Conservation (phyloP, 2,888 invertebrate species). For the Helleia helle region DNA sequence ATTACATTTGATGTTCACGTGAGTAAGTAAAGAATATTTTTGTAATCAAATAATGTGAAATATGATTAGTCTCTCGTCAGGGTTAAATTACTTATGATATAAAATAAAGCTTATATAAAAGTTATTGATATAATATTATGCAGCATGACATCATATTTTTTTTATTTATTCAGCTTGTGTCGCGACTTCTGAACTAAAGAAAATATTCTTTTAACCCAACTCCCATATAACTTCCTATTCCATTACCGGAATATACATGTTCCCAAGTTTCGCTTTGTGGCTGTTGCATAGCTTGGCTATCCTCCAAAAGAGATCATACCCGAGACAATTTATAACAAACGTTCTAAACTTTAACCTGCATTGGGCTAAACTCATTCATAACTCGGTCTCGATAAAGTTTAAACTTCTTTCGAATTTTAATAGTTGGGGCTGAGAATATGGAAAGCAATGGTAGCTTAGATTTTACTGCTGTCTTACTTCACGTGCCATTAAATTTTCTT, state of each 20-base stretch:
- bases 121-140: too few relatives aligned
- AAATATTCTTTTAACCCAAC: background rate
- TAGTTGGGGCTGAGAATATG: constrained; percentile 42
- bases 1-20: too few relatives aligned
- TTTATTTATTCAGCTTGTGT: too few relatives aligned
- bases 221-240: background rate
- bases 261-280: constrained; percentile 12
- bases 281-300: constrained; percentile 13
- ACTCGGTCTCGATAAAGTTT: constrained; percentile 11
- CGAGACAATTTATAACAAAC: constrained; percentile 20
- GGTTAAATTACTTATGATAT: too few relatives aligned
- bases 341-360: constrained; percentile 19
- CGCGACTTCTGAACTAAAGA: background rate
- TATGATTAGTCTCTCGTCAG: too few relatives aligned
- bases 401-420: constrained; percentile 14
- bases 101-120: too few relatives aligned
- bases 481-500: constrained; percentile 72
- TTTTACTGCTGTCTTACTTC: constrained; percentile 49
- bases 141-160: too few relatives aligned
- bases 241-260: constrained; percentile 4
- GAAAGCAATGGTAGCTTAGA: constrained; percentile 50
- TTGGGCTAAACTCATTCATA: constrained; percentile 15
- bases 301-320: constrained; percentile 22
- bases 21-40: too few relatives aligned
- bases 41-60: too few relatives aligned